A percentile compares a stretch with the other conserved stretches of the same genome.
Conservation (phyloP, 2,113 vertebrate genomes). For the Neodontobutis hainanensis region DNA sequence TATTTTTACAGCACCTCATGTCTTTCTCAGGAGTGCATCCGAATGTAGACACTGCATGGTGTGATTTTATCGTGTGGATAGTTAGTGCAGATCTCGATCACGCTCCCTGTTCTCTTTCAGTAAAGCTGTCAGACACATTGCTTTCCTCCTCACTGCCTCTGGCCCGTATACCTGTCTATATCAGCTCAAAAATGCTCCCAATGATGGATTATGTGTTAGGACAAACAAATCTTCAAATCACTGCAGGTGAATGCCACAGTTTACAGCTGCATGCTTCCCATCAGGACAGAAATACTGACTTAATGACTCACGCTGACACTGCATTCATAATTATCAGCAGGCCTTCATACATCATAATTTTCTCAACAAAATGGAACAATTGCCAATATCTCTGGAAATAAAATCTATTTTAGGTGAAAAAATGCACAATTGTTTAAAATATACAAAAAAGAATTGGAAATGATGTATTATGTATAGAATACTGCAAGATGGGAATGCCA, state of each 20-base stretch:
- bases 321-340: slow-evolving; percentile 10
- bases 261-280: slow-evolving; percentile 1
- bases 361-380: not conserved
- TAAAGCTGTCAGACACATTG: slow-evolving; percentile 27
- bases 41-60: slow-evolving; percentile 16
- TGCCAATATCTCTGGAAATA: not conserved
- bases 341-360: slow-evolving; percentile 4
- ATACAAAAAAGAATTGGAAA: too few species aligned
- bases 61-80: slow-evolving; percentile 23
- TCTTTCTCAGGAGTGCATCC: slow-evolving; percentile 16
- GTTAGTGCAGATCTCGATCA: slow-evolving; percentile 33
- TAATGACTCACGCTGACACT: slow-evolving; percentile 6
- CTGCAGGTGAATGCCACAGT: slow-evolving; percentile 7
- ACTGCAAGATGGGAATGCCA: too few species aligned
- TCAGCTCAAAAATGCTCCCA: slow-evolving; percentile 9
- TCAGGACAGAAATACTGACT: not conserved
- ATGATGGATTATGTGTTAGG: slow-evolving; percentile 4
- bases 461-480: too few species aligned
- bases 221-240: slow-evolving; percentile 23
- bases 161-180: slow-evolving; percentile 5
- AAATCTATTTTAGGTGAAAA: too few species aligned
- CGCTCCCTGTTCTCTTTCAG: slow-evolving; percentile 18
- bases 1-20: slow-evolving; percentile 27
- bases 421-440: too few species aligned
- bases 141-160: slow-evolving; percentile 23